Conservation (phyloP, 2,888 invertebrate genomes). For the Drepana falcataria region DNA sequence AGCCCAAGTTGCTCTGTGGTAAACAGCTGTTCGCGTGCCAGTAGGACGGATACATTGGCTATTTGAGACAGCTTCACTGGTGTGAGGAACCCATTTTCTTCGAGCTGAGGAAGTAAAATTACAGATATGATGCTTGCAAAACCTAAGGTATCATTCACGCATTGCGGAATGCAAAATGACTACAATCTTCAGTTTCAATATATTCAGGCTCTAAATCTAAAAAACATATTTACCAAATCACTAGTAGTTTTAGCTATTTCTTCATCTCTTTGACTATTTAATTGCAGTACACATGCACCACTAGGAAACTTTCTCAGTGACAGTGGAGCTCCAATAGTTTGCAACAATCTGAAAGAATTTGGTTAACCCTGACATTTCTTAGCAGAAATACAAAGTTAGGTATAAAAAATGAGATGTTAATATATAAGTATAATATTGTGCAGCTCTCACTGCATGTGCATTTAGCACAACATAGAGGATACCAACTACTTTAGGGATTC, state of each 20-base stretch:
- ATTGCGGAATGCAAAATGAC: too few relatives aligned
- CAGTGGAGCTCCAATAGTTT: slow-evolving; percentile 82
- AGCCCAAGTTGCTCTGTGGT: slow-evolving; percentile 92
- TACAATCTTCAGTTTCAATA: too few relatives aligned
- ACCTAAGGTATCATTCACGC: too few relatives aligned
- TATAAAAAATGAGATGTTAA: too few relatives aligned
- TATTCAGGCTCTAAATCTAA: too few relatives aligned
- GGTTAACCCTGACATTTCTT: too few relatives aligned
- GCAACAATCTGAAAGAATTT: slow-evolving; percentile 69
- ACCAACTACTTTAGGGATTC: too few relatives aligned
- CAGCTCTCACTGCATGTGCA: too few relatives aligned
- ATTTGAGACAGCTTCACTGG: slow-evolving; percentile 92
- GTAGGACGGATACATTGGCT: slow-evolving; percentile 89
- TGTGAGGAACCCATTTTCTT: slow-evolving; percentile 84
- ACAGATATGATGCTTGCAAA: neutral
- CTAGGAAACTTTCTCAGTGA: slow-evolving; percentile 92
- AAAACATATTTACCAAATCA: slow-evolving; percentile 72
- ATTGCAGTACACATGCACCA: slow-evolving; percentile 96
- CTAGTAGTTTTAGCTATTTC: slow-evolving; percentile 83
- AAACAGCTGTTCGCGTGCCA: slow-evolving; percentile 93
- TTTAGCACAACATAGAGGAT: too few relatives aligned
- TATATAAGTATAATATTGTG: too few relatives aligned
- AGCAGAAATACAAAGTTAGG: too few relatives aligned
- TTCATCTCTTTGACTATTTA: slow-evolving; percentile 85
- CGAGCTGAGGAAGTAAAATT: slow-evolving; percentile 71